Percentiles rank a stretch among this genome's conserved stretches.
These are phyloP conservation scores for Empidonax traillii DNA, from an alignment of 2,113 vertebrate genomes.

Conservation along the genomic window DNA sequence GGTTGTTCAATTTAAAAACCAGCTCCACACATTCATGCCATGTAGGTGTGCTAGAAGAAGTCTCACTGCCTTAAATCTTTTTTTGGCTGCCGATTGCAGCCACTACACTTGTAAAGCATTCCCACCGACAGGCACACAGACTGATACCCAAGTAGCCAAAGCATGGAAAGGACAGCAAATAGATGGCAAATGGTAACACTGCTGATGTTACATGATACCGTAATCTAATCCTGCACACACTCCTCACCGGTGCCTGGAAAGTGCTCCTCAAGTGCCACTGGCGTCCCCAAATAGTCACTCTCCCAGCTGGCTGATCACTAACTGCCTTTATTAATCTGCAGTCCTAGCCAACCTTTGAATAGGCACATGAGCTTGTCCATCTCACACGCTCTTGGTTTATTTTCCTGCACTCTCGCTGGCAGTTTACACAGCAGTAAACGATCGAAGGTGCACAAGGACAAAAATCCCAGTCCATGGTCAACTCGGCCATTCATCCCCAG, in stretches of 20 bases:
- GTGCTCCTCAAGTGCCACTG: neutral
- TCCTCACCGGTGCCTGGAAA: neutral
- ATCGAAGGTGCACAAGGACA: neutral
- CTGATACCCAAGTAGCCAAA: neutral
- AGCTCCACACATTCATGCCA: neutral
- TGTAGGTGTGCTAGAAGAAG: neutral
- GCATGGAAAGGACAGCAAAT: neutral
- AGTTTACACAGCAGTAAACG: neutral
- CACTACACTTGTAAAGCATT: neutral
- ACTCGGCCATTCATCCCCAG: neutral
- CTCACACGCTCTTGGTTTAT: neutral
- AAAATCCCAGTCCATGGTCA: neutral
- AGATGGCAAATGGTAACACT: neutral
- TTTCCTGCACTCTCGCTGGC: neutral
- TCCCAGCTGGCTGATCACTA: neutral
- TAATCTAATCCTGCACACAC: neutral
- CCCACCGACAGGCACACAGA: neutral
- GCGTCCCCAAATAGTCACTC: neutral
- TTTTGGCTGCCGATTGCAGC: neutral
- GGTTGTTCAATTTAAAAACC: neutral
- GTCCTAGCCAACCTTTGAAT: neutral
- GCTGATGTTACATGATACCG: fast-evolving
- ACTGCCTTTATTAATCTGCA: neutral
- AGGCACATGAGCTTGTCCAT: neutral
- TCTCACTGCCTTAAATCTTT: neutral